Evolutionary conservation across 2,888 invertebrate genomes (phyloP).

Genomic region (Nesidiocoris tenuis): DNA sequence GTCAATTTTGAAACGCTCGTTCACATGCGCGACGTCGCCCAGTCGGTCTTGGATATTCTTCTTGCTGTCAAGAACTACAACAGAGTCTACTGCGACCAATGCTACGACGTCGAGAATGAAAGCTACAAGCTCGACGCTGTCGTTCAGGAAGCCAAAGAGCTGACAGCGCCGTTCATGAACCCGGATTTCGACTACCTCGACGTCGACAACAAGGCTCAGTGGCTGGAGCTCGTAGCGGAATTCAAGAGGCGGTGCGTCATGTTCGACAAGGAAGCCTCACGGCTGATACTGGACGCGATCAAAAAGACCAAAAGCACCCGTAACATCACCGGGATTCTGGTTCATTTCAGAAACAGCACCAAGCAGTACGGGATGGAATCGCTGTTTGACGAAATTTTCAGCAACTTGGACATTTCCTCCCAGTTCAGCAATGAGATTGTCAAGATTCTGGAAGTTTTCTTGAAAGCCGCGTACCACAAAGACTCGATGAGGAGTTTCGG

Average conservation of each 20-base stretch:
- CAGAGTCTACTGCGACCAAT: constrained; percentile 21
- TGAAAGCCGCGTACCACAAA: constrained; percentile 25
- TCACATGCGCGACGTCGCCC: constrained; percentile 8
- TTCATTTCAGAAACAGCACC: constrained; percentile 19
- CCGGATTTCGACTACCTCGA: constrained; percentile 25
- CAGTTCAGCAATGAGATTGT: constrained; percentile 23
- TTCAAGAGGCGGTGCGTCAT: constrained; percentile 9
- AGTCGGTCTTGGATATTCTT: constrained; percentile 12
- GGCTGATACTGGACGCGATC: constrained; percentile 25
- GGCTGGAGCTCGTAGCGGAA: constrained; percentile 7
- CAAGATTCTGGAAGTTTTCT: constrained; percentile 16
- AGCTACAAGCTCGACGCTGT: constrained; percentile 30
- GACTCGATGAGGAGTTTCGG: constrained; percentile 27
- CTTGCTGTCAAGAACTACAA: constrained; percentile 22
- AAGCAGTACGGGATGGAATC: constrained; percentile 18
- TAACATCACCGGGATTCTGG: constrained; percentile 20
- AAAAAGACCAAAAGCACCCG: constrained; percentile 26
- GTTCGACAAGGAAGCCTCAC: constrained; percentile 28
- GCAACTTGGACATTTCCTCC: constrained; percentile 14
- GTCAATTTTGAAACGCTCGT: constrained; percentile 21
- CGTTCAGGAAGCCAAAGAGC: constrained; percentile 24
- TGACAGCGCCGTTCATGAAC: constrained; percentile 1
- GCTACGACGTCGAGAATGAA: constrained; percentile 30
- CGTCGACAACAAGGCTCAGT: constrained; percentile 15
- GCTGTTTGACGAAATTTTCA: constrained; percentile 17